Evolutionary conservation across 2,888 invertebrate genomes (phyloP), one percentile per base, ranked within the genome.

Genomic region (Cylloceria caligata): DNA sequence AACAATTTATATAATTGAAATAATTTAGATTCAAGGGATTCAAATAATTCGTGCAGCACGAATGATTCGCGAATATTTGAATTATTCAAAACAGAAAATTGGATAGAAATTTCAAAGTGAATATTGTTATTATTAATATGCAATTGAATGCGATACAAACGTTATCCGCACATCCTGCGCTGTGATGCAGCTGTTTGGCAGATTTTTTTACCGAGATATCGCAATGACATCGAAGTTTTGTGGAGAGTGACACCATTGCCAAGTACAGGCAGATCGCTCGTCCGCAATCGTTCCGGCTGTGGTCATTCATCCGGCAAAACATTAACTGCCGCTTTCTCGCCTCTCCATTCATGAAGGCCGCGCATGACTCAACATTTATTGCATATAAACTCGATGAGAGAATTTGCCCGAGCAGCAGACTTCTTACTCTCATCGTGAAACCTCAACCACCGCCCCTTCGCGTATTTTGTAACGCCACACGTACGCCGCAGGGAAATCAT

Each of bases 241-340:
- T 16, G 34, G 30, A n/a, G 30, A 16, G 1, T 27, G 3, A 13
- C 57, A n/a, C 13, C n/a, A 57, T 30, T 34, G 57, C 57, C 57
- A 60, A 60, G 36, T 30, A 9, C 16, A 30, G 52, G 13, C 27
- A 57, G n/a, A 57, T 30, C 55, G 13, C 2, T 34, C 57, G 57
- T 55, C n/a, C 13, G n/a, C 13, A 4, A 27, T 60, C 34, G 60
- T 21, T 62, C 19, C 19, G 30, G n/a, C 30, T n/a, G 34, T 60
- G 60, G 36, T 39, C 52, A 57, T 75, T 71, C 71, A 71, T 71
- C 42, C 71, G 71, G 57, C 42, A 30, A 71, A 60, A 6, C 6
- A 39, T 30, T 19, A 30, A 57, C 11, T 16, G 27, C 30, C 57
- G 39, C 42, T 57, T 60, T 42, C 45, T 16, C 21, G 42, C 13